Evolutionary conservation across 2,888 invertebrate genomes (phyloP), one percentile per base, ranked within the genome.

Genomic region (Ochropleura plecta): DNA sequence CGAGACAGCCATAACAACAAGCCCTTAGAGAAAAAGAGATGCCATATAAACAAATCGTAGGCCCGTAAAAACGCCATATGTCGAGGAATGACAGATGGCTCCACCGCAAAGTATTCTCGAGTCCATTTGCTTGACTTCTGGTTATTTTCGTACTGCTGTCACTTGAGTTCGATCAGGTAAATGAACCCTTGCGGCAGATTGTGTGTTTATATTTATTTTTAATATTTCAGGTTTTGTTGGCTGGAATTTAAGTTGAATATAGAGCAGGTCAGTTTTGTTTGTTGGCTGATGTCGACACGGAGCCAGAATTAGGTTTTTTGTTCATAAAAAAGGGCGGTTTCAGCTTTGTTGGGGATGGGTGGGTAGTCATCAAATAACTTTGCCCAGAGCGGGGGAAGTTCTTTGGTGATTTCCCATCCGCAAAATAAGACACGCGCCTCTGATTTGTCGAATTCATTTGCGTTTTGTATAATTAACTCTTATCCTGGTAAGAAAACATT

Each of bases 1-100:
- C n/a, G 90, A 80, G 93, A 93, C 69, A 63, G 49, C 72, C 0
- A 72, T 81, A 0, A 88, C 62, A 67, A 72, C 51, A 63, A 51
- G n/a, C 42, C 0, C 4, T 1, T 44, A 5, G 93, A 64, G 78
- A 0, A 88, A 94, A 78, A 78, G 92, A 86, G 94, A 90, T 5
- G 83, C 62, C 79, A 92, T 91, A 94, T 88, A 95, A 95, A 96
- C 96, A 96, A 96, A 96, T 95, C 96, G 94, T 92, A 91, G 87
- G 92, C 86, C 88, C 89, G 91, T 93, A 95, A 94, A 95, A 94
- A 90, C 89, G 82, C 95, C 96, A 95, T 94, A 95, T 96, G 96
- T 93, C 93, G 91, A 90, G 81, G 81, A 82, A 90, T 92, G 94
- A 94, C 96, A 96, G 95, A 95, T 95, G 96, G 94, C 84, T 69